Base-by-base conservation (phyloP, 2,113 vertebrate species). In the Echinops telfairi region DNA sequence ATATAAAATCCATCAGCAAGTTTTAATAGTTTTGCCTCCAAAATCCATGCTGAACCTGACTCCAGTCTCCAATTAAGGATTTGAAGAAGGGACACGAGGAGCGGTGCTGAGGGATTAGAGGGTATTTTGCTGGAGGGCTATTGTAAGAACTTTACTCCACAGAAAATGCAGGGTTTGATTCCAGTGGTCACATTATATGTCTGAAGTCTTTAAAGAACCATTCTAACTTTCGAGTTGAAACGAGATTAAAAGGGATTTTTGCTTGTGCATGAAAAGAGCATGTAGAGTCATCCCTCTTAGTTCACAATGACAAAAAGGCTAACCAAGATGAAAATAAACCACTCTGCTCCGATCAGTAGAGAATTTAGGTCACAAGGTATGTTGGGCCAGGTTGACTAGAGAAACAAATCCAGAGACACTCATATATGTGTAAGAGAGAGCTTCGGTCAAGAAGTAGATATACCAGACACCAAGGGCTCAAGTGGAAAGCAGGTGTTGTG, bases 151-250 rank as follows among this genome's bases (percentile, higher is more conserved):
- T 84, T 88, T 85, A 75, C 22, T 84, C 31, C 3, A 81, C 90
- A 43, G 66, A 53, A 85, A 78, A 85, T 85, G 17, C 22, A 66
- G 29, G 23, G 15, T 58, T 94, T 89, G 4, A 80, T 25, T 29
- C 33, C 73, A 58, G 76, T 47, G 43, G 23, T 92, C 66, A 76
- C 17, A 47, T 88, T 11, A 79, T 88, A 85, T 79, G 70, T 31
- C n/a, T 76, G 38, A 85, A 57, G 14, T 58, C 8, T 85, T 75
- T 89, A 89, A 58, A 85, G 29, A 47, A 84, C 58, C 29, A 36
- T 27, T 88, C 57, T 94, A 71, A 89, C 62, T 76, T 62, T 40
- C 43, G 29, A 73, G 33, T 64, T 88, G 33, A 92, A 81, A 73
- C 66, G 76, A 47, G 76, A 80, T 2, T 88, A 9, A 17, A 6